These are phyloP conservation scores for Hoplias malabaricus DNA, from an alignment of 2,113 vertebrate genomes.

Conservation along the genomic window DNA sequence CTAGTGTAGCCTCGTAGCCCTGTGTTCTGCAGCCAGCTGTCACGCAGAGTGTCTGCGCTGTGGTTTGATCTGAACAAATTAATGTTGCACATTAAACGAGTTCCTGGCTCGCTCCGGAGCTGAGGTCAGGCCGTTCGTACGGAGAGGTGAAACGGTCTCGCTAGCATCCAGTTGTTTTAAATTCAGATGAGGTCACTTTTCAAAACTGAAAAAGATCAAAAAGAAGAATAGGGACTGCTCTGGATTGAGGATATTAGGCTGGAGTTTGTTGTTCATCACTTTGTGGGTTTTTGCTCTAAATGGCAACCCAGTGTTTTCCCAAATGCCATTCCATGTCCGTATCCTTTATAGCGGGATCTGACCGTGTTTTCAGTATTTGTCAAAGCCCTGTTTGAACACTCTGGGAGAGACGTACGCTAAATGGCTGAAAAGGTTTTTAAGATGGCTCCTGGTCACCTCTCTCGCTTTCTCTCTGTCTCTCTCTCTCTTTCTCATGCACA, in stretches of 20 bases:
- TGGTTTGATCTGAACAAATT: slow-evolving; percentile 46
- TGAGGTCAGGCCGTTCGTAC: slow-evolving; percentile 35
- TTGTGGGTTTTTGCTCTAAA: background rate
- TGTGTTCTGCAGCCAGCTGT: slow-evolving; percentile 39
- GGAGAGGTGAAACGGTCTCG: slow-evolving; percentile 24
- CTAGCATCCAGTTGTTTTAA: slow-evolving; percentile 16
- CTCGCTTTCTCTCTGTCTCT: background rate
- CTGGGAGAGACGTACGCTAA: slow-evolving; percentile 12
- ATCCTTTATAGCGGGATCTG: background rate
- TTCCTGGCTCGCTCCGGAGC: slow-evolving; percentile 33
- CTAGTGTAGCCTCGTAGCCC: slow-evolving; percentile 6
- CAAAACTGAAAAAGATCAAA: slow-evolving; percentile 17
- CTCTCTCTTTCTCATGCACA: background rate
- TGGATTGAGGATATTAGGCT: slow-evolving; percentile 8
- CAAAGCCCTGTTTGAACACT: slow-evolving; percentile 7
- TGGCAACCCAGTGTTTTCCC: background rate
- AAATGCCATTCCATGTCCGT: background rate
- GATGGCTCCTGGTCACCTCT: slow-evolving; percentile 14
- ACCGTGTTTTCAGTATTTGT: background rate
- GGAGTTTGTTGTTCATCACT: background rate
- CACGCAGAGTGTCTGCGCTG: slow-evolving; percentile 42
- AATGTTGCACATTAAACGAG: slow-evolving; percentile 44
- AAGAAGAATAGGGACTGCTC: background rate
- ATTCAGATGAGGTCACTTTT: slow-evolving; percentile 46
- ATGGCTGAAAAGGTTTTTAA: slow-evolving; percentile 29